Evolutionary conservation across 2,888 invertebrate species (phyloP), one percentile per base, ranked within the genome.

Genomic region (Chrysomela aeneicollis): DNA sequence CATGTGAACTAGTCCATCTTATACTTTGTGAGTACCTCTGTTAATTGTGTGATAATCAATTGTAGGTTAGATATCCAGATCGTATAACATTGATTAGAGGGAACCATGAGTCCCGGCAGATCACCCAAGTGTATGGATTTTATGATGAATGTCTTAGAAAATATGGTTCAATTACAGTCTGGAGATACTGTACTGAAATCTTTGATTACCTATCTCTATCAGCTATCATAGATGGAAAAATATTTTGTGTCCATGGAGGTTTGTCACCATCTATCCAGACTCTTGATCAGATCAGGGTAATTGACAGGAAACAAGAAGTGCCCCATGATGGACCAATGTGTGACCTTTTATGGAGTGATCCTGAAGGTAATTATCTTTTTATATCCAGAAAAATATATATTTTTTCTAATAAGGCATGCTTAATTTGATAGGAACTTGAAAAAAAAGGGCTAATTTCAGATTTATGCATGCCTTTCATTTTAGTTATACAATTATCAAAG

Each of bases 321-420:
- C 97, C 97, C 5, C 97, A 97, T 76, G 97, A 98, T 80, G 98
- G 98, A 1, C 98, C 99, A 30, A 99, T 99, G 99, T 99, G 99
- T 81, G 99, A 99, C 85, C 85, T 99, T 61, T 85, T 99, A 21
- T 99, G 99, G 99, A 98, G 97, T 71, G 99, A 99, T 84, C 99
- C 99, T 15, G 99, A 99, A 89, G 95, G 95, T 91, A 86, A 79
- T 77, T 46, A 9, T 18, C 19, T n/a, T n/a, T n/a, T n/a, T n/a
- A n/a, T n/a, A n/a, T n/a, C n/a, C n/a, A n/a, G n/a, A n/a, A n/a
- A n/a, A n/a, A n/a, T n/a, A n/a, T n/a, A n/a, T n/a, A n/a, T n/a
- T n/a, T n/a, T n/a, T n/a, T n/a, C n/a, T n/a, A n/a, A n/a, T n/a
- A n/a, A n/a, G n/a, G n/a, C n/a, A n/a, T n/a, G n/a, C n/a, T n/a